Evolutionary conservation across 2,113 vertebrate genomes (phyloP).

Genomic region (Aleadryas rufinucha): DNA sequence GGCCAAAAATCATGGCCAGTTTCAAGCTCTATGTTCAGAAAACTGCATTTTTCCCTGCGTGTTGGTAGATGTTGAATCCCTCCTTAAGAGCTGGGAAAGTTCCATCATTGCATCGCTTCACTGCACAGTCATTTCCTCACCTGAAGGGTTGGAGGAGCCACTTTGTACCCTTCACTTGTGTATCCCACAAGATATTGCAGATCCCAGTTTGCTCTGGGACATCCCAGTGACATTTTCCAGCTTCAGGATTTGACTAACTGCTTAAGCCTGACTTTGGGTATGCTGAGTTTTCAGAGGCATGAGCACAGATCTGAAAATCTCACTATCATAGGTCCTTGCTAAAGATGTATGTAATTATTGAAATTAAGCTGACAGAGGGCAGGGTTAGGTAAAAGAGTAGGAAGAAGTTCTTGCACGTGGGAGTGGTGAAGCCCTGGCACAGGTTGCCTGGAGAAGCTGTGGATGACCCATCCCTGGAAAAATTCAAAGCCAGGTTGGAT

Average conservation of each 20-base stretch:
- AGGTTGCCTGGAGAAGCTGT: background rate
- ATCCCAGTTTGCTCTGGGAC: background rate
- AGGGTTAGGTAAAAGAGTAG: background rate
- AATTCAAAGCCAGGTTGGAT: background rate
- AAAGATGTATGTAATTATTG: background rate
- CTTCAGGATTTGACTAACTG: background rate
- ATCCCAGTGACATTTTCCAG: background rate
- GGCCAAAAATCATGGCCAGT: background rate
- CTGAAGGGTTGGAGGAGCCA: background rate
- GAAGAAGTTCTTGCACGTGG: background rate
- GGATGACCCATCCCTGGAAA: background rate
- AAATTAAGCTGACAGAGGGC: background rate
- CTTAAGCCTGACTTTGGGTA: background rate
- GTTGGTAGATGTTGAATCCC: background rate
- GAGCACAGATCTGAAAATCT: background rate
- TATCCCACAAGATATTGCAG: background rate
- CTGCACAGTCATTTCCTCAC: fast-evolving
- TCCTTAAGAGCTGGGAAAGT: background rate
- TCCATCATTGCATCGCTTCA: background rate
- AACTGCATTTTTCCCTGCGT: background rate
- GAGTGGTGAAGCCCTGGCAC: background rate
- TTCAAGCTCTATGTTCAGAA: background rate
- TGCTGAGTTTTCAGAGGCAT: background rate
- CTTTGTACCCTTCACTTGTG: background rate
- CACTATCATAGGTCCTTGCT: background rate